phyloP scores from a whole-genome alignment of 1,140 invertebrate species.

The Drosophila bifasciata region DNA sequence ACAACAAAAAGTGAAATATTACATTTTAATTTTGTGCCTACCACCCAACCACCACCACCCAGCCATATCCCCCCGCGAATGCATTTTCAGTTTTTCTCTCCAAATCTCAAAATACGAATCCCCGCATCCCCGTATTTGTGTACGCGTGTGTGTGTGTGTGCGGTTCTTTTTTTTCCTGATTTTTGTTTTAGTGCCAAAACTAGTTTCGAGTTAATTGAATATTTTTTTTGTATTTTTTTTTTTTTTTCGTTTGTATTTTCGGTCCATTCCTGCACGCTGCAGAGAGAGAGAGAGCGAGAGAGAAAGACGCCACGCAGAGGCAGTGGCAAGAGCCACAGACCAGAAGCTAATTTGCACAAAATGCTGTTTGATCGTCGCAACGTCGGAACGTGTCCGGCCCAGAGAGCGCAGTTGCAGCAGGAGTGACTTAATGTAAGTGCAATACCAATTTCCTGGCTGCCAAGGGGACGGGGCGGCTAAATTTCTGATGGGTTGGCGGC shows the following conservation, averaged over 20 bases:
- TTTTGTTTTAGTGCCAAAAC: conserved; percentile 78
- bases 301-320: too few relatives aligned
- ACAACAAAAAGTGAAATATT: conserved; percentile 56
- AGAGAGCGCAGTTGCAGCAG: too few relatives aligned
- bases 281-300: not conserved
- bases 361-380: too few relatives aligned
- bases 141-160: not conserved
- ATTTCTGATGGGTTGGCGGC: too few relatives aligned
- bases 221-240: conserved; percentile 34
- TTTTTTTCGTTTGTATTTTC: conserved; percentile 20
- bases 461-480: too few relatives aligned
- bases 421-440: too few relatives aligned
- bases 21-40: conserved; percentile 59
- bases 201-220: conserved; percentile 77
- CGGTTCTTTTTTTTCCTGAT: conserved; percentile 46
- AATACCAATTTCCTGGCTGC: too few relatives aligned
- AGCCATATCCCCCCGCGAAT: not conserved
- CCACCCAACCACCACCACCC: conserved; percentile 4
- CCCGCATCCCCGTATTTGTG: not conserved
- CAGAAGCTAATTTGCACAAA: too few relatives aligned
- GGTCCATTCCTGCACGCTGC: conserved; percentile 54
- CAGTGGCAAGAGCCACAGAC: too few relatives aligned
- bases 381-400: too few relatives aligned
- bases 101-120: too few relatives aligned
- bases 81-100: conserved; percentile 11